phyloP scores from a whole-genome alignment of 2,888 invertebrate genomes.

The Erebia aethiops region DNA sequence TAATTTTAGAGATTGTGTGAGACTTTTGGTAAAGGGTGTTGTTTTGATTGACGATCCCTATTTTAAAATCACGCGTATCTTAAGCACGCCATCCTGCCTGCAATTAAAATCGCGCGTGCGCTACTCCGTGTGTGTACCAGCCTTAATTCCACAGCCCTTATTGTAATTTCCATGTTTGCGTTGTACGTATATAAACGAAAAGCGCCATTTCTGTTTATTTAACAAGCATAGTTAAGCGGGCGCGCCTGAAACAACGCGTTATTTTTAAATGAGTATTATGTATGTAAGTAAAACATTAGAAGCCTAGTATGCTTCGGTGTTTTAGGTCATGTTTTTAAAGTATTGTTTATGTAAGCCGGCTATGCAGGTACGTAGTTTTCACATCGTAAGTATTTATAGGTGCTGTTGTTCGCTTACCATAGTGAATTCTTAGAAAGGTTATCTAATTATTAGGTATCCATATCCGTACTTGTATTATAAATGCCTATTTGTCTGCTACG shows the following conservation, averaged over 20 bases:
- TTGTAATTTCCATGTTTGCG: conserved; percentile 25
- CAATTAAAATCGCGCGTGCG: background rate
- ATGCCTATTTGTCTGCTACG: too few species aligned
- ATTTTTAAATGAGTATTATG: conserved; percentile 12
- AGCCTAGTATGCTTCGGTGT: background rate
- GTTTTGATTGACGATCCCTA: too few species aligned
- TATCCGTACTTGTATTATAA: too few species aligned
- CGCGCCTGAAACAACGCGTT: background rate
- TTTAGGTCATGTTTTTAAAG: background rate
- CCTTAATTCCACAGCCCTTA: conserved; percentile 18
- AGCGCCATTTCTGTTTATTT: conserved; percentile 22
- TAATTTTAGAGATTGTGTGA: too few species aligned
- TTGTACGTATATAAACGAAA: conserved; percentile 9
- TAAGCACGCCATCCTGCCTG: too few species aligned
- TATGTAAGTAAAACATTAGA: background rate
- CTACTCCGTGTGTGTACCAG: background rate
- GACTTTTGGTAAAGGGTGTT: too few species aligned
- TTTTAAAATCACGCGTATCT: too few species aligned
- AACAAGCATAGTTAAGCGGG: conserved; percentile 24
- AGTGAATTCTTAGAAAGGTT: too few species aligned
- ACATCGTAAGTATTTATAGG: background rate
- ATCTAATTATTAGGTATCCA: too few species aligned
- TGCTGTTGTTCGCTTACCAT: too few species aligned
- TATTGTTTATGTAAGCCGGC: background rate
- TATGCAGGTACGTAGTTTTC: background rate